These are phyloP conservation scores for Edolisoma coerulescens DNA, from an alignment of 2,113 vertebrate genomes.

Conservation along the genomic window DNA sequence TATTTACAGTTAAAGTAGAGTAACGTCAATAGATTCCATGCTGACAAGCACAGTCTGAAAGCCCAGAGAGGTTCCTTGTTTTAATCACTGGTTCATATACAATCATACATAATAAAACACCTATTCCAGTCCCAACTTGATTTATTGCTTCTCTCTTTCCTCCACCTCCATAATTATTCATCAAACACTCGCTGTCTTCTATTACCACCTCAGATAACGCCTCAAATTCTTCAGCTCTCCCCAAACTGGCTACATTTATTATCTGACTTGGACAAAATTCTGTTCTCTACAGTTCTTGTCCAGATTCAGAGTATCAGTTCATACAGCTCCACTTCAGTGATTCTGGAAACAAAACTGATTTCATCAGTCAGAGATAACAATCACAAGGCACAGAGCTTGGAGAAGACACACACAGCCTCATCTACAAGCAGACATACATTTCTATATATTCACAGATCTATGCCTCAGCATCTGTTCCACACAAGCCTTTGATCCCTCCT, in stretches of 20 bases:
- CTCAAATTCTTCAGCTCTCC: slow-evolving; percentile 10
- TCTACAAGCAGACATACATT: not conserved
- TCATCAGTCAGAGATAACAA: not conserved
- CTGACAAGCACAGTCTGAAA: not conserved
- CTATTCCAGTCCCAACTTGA: slow-evolving; percentile 27
- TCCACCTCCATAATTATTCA: slow-evolving; percentile 38
- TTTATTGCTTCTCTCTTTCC: slow-evolving; percentile 22
- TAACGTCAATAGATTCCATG: not conserved
- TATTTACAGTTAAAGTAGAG: not conserved
- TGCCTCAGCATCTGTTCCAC: not conserved
- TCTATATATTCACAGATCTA: not conserved
- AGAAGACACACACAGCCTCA: not conserved
- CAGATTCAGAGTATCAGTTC: not conserved
- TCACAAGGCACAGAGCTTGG: not conserved
- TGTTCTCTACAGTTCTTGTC: not conserved
- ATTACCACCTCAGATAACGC: slow-evolving; percentile 26
- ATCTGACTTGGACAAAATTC: not conserved
- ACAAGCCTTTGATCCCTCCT: not conserved
- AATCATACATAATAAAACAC: slow-evolving; percentile 45
- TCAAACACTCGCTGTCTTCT: slow-evolving; percentile 33
- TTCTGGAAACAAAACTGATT: not conserved
- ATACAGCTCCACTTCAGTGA: not conserved
- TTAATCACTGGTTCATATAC: slow-evolving; percentile 39
- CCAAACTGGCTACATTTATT: not conserved
- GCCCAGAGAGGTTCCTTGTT: slow-evolving; percentile 8